Base-by-base conservation (phyloP, 2,113 vertebrate species). In the Picathartes gymnocephalus region DNA sequence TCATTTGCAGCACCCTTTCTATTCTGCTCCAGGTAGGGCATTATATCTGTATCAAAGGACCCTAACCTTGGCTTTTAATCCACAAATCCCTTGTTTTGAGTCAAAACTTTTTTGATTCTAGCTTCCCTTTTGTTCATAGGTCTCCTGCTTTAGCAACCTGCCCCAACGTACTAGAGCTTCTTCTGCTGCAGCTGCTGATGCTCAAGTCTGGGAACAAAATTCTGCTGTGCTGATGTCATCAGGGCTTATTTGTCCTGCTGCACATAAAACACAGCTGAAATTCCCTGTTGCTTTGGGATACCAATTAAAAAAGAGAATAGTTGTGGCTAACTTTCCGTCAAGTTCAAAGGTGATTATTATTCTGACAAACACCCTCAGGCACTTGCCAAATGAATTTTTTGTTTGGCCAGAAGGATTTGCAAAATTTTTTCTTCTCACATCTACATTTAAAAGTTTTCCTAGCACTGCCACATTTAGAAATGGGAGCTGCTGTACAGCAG, bases 261-360 rank as follows among this genome's bases (percentile, higher is more conserved):
- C 61, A 54, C 30, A 82, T 47, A 86, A 95, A 84, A 69, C 37
- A 91, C 27, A 91, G 51, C 20, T 40, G 80, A 82, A 86, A 90
- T 73, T 87, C n/a, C 35, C 40, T 42, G 33, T 90, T 90, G 86
- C 94, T 96, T 93, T 90, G 76, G 76, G 90, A 86, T 71, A 88
- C 23, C 53, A 74, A 91, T 82, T 96, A 89, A 77, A 92, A 94
- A 62, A 53, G 20, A 58, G 37, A 81, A 90, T 60, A 93, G 69
- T 39, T 92, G 90, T 86, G 90, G 79, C 56, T 90, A 88, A 88
- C 76, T 93, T 88, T 85, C 90, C 6, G 4, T 78, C 64, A 83
- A 86, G 56, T 93, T 93, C 71, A 83, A 93, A 95, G 76, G 39
- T 82, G n/a, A 42, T 88, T 85, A 69, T 95, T 96, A 79, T 44